Base-by-base conservation (phyloP, 2,797 vertebrate genomes). In the Falco rusticolus region DNA sequence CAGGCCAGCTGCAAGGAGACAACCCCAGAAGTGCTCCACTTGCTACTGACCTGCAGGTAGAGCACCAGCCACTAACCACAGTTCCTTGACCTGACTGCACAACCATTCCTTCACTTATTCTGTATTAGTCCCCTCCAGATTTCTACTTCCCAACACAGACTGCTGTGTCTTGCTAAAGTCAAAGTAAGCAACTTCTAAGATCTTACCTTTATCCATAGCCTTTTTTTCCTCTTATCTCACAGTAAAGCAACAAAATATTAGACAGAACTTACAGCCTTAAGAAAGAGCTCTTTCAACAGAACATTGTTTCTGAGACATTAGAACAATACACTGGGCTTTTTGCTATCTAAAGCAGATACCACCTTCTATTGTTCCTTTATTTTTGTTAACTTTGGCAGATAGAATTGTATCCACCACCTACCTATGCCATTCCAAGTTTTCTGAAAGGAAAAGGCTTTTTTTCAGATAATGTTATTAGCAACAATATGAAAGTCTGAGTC, bases 11-110 rank as follows among this genome's bases (percentile, higher is more conserved):
- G 15, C 25, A 59, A 71, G 47, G 26, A 76, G 14, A 48, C 8
- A 28, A 28, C 4, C 20, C 6, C 19, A 64, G 47, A 63, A 6
- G 1, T 45, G 16, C 5, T 84, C 22, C 43, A 37, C 0, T 16
- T 87, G 8, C 34, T 76, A n/a, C 16, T 28, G 41, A 37, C 9
- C 18, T 63, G n/a, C 14, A 69, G 19, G 34, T 2, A 69, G 51
- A 47, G 9, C 24, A 59, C 5, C 22, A 79, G 26, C 3, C 39
- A 17, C 33, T 50, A 26, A 53, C 8, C 17, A 45, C 31, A 22
- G 22, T 29, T 18, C 5, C 4, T 8, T 64, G 20, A 71, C 13
- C 13, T 33, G 16, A 53, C 3, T 4, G 4, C 16, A 5, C 4
- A 9, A 17, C 3, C 28, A 29, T 2, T 5, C 71, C 81, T 53